phyloP scores from a whole-genome alignment of 2,113 vertebrate genomes.

The Nanorana parkeri region DNA sequence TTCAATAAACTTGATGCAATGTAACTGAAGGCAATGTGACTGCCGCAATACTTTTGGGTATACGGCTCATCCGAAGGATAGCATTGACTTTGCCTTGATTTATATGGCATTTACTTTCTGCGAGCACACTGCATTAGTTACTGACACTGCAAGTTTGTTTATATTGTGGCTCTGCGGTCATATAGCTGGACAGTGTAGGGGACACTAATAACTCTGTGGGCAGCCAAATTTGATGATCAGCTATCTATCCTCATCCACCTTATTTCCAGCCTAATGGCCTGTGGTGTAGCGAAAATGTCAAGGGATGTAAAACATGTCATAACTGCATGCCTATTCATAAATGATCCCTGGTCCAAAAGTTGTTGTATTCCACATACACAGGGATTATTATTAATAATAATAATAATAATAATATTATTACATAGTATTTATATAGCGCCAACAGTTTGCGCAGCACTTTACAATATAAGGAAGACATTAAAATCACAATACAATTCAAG shows the following conservation, averaged over 20 bases:
- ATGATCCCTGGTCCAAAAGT: not conserved
- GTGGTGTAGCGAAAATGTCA: conserved; percentile 4
- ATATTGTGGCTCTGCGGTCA: not conserved
- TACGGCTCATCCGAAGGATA: conserved; percentile 4
- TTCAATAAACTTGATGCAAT: conserved; percentile 15
- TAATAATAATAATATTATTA: no score
- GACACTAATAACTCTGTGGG: conserved; percentile 20
- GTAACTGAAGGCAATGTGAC: not conserved
- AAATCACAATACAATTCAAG: no score
- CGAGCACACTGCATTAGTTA: conserved; percentile 31
- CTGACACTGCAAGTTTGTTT: conserved; percentile 17
- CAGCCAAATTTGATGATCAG: conserved; percentile 12
- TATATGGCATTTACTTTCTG: conserved; percentile 41
- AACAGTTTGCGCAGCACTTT: no score
- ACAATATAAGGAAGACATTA: no score
- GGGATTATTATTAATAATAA: no score
- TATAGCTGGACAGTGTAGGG: conserved; percentile 13
- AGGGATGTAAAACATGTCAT: conserved; percentile 1
- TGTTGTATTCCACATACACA: conserved; percentile 9
- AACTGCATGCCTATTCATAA: not conserved
- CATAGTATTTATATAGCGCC: no score
- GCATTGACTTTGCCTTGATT: conserved; percentile 9
- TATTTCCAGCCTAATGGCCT: conserved; percentile 38
- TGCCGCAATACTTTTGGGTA: conserved; percentile 4
- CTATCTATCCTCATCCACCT: conserved; percentile 17